A percentile compares a stretch with the other conserved stretches of the same genome.
Conservation (phyloP, 2,797 vertebrate genomes). For the Amblyraja radiata region DNA sequence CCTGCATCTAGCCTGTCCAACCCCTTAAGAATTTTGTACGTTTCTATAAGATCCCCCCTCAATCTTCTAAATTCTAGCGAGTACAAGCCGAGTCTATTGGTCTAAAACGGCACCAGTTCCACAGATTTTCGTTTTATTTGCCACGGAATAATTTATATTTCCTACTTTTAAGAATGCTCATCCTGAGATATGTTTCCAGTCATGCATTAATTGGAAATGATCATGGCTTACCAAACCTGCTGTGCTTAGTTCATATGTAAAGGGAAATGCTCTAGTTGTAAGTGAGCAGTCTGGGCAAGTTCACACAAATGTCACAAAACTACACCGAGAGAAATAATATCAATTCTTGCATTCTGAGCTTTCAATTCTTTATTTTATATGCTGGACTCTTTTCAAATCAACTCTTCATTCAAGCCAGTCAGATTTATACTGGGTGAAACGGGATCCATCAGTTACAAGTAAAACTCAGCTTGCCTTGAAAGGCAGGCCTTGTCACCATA, state of each 20-base stretch:
- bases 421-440: neutral
- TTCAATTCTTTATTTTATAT: neutral
- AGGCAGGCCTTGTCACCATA: neutral
- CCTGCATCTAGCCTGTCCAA: too few relatives aligned
- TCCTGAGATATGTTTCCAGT: neutral
- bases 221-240: neutral
- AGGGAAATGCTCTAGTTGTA: neutral
- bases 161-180: neutral
- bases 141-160: constrained; percentile 9
- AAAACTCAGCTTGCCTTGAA: neutral
- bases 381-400: neutral
- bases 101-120: neutral
- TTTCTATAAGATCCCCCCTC: too few relatives aligned
- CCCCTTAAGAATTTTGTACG: too few relatives aligned
- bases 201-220: neutral
- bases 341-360: neutral
- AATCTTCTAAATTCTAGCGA: too few relatives aligned
- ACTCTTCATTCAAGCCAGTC: neutral
- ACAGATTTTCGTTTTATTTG: constrained; percentile 15
- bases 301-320: neutral
- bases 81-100: too few relatives aligned
- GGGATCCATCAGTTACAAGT: too few relatives aligned
- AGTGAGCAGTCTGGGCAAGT: neutral
- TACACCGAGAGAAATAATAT: neutral
- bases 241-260: neutral